Evolutionary conservation across 2,797 vertebrate species (phyloP).

Genomic region (Sebastes steindachneri): DNA sequence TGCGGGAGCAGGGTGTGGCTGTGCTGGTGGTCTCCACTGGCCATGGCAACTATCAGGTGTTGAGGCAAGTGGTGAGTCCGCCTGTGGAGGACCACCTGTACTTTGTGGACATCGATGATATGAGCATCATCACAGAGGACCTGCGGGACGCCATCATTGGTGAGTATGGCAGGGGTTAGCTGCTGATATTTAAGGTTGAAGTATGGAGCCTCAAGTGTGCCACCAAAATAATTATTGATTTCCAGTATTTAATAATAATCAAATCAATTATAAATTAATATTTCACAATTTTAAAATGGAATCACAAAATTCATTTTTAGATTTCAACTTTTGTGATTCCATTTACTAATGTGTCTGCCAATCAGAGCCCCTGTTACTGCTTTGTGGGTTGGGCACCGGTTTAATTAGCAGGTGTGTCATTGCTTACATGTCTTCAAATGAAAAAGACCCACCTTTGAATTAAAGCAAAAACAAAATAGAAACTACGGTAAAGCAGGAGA

Average conservation of each 20-base stretch:
- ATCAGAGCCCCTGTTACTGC: neutral
- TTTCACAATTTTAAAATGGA: neutral
- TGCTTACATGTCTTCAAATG: neutral
- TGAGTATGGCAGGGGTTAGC: conserved; percentile 64
- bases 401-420: neutral
- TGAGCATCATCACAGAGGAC: conserved; percentile 89
- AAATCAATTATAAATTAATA: neutral
- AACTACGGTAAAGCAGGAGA: neutral
- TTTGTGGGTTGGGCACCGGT: neutral
- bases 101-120: conserved; percentile 95
- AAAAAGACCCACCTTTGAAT: neutral
- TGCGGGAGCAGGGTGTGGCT: conserved; percentile 88
- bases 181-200: neutral
- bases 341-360: neutral
- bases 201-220: too few species aligned
- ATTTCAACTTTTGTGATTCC: neutral
- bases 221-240: too few species aligned
- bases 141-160: conserved; percentile 89
- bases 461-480: neutral
- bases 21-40: conserved; percentile 94
- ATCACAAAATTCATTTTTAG: neutral
- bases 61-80: conserved; percentile 87
- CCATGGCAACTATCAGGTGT: conserved; percentile 87
- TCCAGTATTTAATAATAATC: neutral
- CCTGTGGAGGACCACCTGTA: conserved; percentile 87